Evolutionary conservation across 1,140 invertebrate genomes (phyloP), one percentile per base, ranked within the genome.

Genomic region (Drosophila baimaii): DNA sequence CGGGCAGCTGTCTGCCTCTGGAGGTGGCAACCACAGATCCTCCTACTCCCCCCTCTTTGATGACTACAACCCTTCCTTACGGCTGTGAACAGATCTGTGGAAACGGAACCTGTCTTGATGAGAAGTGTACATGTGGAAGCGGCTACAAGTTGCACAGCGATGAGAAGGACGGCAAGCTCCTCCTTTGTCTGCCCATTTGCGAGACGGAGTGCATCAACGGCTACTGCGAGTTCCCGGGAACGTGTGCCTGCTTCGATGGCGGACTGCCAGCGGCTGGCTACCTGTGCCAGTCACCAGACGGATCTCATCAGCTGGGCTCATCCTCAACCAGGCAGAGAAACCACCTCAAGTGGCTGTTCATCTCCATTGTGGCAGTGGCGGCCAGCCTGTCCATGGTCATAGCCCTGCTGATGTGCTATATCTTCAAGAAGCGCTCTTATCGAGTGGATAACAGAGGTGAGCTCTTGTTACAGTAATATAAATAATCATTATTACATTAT

Each of bases 71-170:
- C 1, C 4, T 2, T 2, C 2, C 10, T 1, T 5, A 27, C 7
- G 31, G 13, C 12, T 71, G 83, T n/a, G 19, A 21, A 0, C 8
- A 63, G 10, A 27, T 35, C 1, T 88, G 83, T 21, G 44, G 19
- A 35, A 86, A 86, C 52, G 83, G 83, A 47, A 83, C 59, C 12
- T 86, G 83, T 25, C 0, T 68, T 1, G 23, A 59, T 6, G 71
- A 41, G 0, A 7, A 57, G 23, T 88, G 83, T n/a, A 56, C 7
- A 1, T 88, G 83, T 31, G n/a, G n/a, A 12, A 0, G 13, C 2
- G 47, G 56, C 37, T 89, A 77, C 33, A 63, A 19, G 19, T 43
- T 88, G 33, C 55, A 54, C 10, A 21, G 21, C 3, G 65, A 81
- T 47, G 6, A 8, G 12, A 15, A 0, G 0, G 62, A 64, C 35